Conservation (phyloP, 35 echinoderm and acorn worm genomes). For the Stichopus chloronotus region DNA sequence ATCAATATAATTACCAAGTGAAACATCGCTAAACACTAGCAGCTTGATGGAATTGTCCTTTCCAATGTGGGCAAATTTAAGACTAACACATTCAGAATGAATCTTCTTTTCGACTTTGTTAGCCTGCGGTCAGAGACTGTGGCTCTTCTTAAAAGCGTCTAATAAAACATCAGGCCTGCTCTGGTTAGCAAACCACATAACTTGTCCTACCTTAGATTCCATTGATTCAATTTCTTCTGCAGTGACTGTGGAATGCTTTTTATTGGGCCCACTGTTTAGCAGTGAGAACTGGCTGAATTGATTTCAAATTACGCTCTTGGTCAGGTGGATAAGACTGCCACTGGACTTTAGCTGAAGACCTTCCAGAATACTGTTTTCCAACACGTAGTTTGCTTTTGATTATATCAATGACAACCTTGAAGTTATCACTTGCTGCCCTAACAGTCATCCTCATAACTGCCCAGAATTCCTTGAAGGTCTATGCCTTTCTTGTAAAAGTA, state of each 20-base stretch:
- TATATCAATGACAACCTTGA: not conserved
- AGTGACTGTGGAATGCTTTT: not conserved
- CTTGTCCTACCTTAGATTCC: slow-evolving; percentile 22
- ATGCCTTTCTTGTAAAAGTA: not conserved
- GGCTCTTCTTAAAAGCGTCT: not conserved
- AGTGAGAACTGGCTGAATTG: not conserved
- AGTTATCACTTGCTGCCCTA: not conserved
- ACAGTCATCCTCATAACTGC: slow-evolving; percentile 2
- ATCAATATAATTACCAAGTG: slow-evolving; percentile 44
- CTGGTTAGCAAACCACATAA: slow-evolving; percentile 32
- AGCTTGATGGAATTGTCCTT: not conserved
- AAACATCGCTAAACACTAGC: slow-evolving; percentile 42
- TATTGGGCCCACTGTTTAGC: not conserved
- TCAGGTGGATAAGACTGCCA: not conserved
- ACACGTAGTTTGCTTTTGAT: not conserved
- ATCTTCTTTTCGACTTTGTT: slow-evolving; percentile 9
- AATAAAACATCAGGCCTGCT: slow-evolving; percentile 43
- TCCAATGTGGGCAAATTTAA: slow-evolving; percentile 26
- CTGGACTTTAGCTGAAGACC: not conserved
- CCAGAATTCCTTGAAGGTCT: not conserved
- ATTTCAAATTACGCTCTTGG: not conserved
- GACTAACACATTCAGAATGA: not conserved
- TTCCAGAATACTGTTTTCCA: not conserved
- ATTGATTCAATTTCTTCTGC: not conserved
- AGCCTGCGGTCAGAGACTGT: not conserved